Evolutionary conservation across 2,888 invertebrate genomes (phyloP).

Genomic region (Bursaphelenchus okinawaensis): DNA sequence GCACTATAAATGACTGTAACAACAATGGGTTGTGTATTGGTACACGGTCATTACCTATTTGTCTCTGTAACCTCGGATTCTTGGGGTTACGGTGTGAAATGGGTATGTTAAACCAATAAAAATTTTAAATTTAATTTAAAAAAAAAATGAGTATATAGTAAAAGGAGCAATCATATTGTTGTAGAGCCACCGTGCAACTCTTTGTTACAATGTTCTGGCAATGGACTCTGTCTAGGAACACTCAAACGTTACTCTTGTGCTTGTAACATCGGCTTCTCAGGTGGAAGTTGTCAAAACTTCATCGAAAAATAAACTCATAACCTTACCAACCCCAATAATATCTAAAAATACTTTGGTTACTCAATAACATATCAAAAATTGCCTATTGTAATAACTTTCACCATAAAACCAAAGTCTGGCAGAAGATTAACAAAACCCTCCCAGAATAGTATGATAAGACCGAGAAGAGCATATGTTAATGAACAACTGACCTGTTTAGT

Average conservation of each 20-base stretch:
- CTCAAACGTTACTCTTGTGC: slow-evolving; percentile 65
- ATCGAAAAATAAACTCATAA: neutral
- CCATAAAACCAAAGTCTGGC: no score
- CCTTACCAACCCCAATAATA: no score
- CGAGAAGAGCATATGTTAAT: no score
- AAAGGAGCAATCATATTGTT: no score
- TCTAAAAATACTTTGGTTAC: no score
- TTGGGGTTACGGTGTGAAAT: slow-evolving; percentile 24
- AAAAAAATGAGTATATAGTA: no score
- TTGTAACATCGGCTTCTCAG: slow-evolving; percentile 88
- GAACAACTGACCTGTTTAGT: no score
- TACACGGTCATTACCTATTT: slow-evolving; percentile 26
- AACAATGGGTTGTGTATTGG: slow-evolving; percentile 28
- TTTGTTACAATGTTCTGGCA: slow-evolving; percentile 37
- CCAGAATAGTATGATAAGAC: no score
- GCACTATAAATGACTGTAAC: slow-evolving; percentile 12
- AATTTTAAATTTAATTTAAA: no score
- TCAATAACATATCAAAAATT: no score
- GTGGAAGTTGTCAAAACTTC: slow-evolving; percentile 69
- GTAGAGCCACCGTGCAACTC: slow-evolving; percentile 40
- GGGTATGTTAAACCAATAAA: neutral
- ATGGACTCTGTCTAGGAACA: slow-evolving; percentile 35
- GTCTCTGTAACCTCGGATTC: slow-evolving; percentile 43
- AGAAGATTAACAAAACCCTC: no score
- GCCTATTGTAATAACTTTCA: no score